Conservation (phyloP, 1,140 invertebrate species). For the Diorhabda elongata region DNA sequence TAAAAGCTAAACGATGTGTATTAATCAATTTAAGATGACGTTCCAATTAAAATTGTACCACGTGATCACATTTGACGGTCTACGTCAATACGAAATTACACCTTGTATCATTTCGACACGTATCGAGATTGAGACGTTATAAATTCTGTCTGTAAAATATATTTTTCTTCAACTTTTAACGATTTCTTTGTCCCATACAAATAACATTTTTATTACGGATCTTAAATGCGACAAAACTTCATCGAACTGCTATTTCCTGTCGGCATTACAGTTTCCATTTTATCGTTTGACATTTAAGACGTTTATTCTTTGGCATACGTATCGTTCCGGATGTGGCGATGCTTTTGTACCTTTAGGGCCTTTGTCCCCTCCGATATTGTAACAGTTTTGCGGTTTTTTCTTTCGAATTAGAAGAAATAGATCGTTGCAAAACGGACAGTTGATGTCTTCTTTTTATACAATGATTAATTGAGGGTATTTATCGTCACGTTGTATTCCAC, state of each 20-base stretch:
- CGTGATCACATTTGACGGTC: too few relatives aligned
- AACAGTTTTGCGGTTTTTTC: neutral
- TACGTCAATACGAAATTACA: too few relatives aligned
- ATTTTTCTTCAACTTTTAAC: neutral
- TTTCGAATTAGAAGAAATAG: neutral
- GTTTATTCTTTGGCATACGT: neutral
- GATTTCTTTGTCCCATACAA: neutral
- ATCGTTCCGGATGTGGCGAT: neutral
- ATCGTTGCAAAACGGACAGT: neutral
- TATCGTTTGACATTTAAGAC: slow-evolving; percentile 10
- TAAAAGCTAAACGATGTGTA: too few relatives aligned
- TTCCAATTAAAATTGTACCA: too few relatives aligned
- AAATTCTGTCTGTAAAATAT: too few relatives aligned
- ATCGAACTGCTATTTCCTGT: slow-evolving; percentile 16
- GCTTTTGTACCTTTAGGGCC: slow-evolving; percentile 7
- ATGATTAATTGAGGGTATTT: neutral
- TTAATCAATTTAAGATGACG: too few relatives aligned
- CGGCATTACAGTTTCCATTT: slow-evolving; percentile 7
- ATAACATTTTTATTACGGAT: neutral
- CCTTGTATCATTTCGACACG: too few relatives aligned
- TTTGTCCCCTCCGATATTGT: neutral
- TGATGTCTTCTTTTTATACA: neutral
- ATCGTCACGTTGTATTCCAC: neutral
- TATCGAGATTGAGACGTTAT: too few relatives aligned
- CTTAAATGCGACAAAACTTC: neutral